These are phyloP conservation scores for Hemibagrus wyckioides DNA, from an alignment of 2,113 vertebrate species.

Conservation along the genomic window DNA sequence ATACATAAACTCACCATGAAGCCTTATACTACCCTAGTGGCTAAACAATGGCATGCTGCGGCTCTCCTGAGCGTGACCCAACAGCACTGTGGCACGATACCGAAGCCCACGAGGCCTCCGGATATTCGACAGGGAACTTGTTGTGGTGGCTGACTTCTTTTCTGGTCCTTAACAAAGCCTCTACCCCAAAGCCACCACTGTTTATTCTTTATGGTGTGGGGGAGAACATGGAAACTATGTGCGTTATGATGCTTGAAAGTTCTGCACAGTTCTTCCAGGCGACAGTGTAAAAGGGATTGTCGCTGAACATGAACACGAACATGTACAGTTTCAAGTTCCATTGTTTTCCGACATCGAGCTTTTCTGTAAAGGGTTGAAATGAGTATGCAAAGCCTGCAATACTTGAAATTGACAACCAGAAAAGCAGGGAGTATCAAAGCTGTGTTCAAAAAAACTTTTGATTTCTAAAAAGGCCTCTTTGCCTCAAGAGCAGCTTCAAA, in stretches of 20 bases:
- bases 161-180: conserved; percentile 25
- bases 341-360: background rate
- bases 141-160: conserved; percentile 34
- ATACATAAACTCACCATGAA: conserved; percentile 17
- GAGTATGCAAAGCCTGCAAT: background rate
- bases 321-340: background rate
- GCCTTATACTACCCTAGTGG: conserved; percentile 33
- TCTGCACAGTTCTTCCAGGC: conserved; percentile 21
- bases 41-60: conserved; percentile 47
- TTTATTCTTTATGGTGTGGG: conserved; percentile 21
- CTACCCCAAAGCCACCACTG: background rate
- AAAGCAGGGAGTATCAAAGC: background rate
- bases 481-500: background rate
- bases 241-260: conserved; percentile 4
- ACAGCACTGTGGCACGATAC: conserved; percentile 36
- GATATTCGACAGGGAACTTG: conserved; percentile 25
- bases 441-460: background rate
- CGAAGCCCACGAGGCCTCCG: conserved; percentile 1
- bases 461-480: background rate
- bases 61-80: conserved; percentile 23
- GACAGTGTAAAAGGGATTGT: background rate
- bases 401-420: background rate
- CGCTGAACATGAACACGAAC: conserved; percentile 5
- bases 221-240: conserved; percentile 21
- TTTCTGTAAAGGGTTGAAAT: background rate